phyloP scores from a whole-genome alignment of 2,888 invertebrate genomes.

The Epinotia demarniana region DNA sequence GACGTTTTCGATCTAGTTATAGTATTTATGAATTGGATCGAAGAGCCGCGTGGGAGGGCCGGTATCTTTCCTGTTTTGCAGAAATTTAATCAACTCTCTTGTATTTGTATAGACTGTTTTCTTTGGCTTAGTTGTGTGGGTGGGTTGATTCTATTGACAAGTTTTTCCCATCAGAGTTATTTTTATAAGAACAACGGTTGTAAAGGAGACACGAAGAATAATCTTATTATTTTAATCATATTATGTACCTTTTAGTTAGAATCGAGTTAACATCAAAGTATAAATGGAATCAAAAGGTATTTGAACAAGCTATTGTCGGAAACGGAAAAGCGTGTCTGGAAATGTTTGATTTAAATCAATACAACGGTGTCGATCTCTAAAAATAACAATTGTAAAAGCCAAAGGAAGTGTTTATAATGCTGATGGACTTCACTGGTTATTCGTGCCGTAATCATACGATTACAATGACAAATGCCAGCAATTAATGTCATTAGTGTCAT shows the following conservation, averaged over 20 bases:
- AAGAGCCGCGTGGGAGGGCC: conserved; percentile 8
- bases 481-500: not conserved
- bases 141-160: not conserved
- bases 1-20: conserved; percentile 17
- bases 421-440: not conserved
- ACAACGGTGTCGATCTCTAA: not conserved
- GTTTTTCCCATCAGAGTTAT: not conserved
- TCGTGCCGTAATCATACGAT: not conserved
- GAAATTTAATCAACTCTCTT: conserved; percentile 16
- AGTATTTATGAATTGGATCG: not conserved
- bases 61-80: conserved; percentile 3
- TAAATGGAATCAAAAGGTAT: not conserved
- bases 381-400: conserved; percentile 2
- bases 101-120: conserved; percentile 17
- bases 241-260: not conserved
- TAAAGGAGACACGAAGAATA: not conserved
- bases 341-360: conserved; percentile 10
- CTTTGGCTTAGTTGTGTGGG: not conserved
- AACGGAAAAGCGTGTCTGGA: not conserved
- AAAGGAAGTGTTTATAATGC: not conserved
- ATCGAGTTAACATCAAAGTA: not conserved
- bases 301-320: conserved; percentile 9
- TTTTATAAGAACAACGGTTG: not conserved
- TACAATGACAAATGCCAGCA: not conserved
- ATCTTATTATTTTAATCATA: not conserved